These are phyloP conservation scores for Nymphicus hollandicus DNA, from an alignment of 2,113 vertebrate species.

Conservation along the genomic window DNA sequence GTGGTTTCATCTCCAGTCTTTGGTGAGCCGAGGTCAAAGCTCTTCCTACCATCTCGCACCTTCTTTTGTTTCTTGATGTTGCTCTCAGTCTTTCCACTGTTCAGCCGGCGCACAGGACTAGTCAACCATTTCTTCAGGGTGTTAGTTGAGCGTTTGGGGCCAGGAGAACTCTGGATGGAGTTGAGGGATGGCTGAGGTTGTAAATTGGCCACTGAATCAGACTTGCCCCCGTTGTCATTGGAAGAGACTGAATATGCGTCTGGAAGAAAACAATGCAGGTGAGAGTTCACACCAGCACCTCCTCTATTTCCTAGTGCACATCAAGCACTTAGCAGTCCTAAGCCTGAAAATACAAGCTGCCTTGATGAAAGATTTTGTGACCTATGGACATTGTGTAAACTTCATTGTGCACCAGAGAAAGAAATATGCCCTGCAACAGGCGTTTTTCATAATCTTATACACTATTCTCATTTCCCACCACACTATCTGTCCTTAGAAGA, in stretches of 20 bases:
- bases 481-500: not conserved
- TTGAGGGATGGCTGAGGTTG: conserved; percentile 90
- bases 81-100: conserved; percentile 91
- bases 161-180: conserved; percentile 92
- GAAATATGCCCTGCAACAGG: not conserved
- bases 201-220: conserved; percentile 91
- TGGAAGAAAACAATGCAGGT: conserved; percentile 60
- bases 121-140: conserved; percentile 97
- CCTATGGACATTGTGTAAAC: not conserved
- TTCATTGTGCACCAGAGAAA: not conserved
- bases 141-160: conserved; percentile 94
- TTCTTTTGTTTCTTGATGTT: conserved; percentile 93
- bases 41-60: conserved; percentile 85
- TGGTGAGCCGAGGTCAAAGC: conserved; percentile 87
- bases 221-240: conserved; percentile 87
- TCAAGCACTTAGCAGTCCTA: not conserved
- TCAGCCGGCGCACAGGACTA: conserved; percentile 92
- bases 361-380: not conserved
- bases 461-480: not conserved
- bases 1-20: conserved; percentile 80
- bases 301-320: not conserved
- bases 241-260: conserved; percentile 83
- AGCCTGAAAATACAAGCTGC: not conserved
- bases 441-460: not conserved
- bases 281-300: not conserved